These are phyloP conservation scores for Xiphophorus maculatus DNA, from an alignment of 2,113 vertebrate genomes.

Conservation along the genomic window DNA sequence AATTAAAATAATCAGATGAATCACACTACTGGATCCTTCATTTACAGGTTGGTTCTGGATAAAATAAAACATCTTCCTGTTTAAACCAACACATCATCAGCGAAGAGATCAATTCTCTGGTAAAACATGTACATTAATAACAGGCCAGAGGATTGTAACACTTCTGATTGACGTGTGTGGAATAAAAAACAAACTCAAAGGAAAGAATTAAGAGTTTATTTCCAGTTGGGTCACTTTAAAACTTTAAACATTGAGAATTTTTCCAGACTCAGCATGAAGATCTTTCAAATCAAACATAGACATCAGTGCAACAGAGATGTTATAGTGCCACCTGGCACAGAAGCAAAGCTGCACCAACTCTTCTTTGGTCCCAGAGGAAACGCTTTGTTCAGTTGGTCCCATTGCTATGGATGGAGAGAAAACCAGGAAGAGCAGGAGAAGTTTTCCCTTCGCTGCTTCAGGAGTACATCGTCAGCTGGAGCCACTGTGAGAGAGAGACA, in stretches of 20 bases:
- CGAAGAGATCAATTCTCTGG: no score
- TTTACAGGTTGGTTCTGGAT: no score
- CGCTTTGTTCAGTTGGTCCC: constrained; percentile 23
- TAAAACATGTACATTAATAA: neutral
- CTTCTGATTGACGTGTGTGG: neutral
- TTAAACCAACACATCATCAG: no score
- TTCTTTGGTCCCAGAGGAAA: constrained; percentile 15
- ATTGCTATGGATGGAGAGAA: constrained; percentile 7
- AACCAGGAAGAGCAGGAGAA: neutral
- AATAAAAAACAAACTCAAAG: neutral
- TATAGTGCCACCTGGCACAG: constrained; percentile 22
- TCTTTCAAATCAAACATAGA: neutral
- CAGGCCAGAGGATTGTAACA: neutral
- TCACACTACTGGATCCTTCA: no score
- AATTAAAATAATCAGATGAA: no score
- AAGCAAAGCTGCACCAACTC: neutral
- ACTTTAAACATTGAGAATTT: constrained; percentile 24
- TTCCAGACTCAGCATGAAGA: neutral
- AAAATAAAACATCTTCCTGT: no score
- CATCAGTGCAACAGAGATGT: neutral
- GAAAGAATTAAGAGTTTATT: neutral
- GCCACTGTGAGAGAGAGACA: constrained; percentile 71
- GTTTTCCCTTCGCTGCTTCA: constrained; percentile 45
- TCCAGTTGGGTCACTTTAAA: constrained; percentile 41
- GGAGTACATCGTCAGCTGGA: constrained; percentile 84